phyloP scores from a whole-genome alignment of 2,888 invertebrate genomes.

The Plagodis pulveraria region DNA sequence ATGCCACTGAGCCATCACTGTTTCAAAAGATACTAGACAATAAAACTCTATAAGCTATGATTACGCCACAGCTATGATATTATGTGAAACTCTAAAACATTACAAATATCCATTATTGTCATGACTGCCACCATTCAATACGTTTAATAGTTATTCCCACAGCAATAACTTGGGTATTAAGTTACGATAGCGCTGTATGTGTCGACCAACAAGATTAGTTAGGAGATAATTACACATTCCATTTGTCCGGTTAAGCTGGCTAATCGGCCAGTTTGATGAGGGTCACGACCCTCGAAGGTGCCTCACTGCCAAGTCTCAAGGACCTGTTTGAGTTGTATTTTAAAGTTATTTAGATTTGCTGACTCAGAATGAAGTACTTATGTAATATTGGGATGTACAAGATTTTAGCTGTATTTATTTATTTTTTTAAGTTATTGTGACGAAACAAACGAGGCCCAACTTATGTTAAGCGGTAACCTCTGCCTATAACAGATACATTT shows the following conservation, averaged over 20 bases:
- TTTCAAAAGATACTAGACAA: too few species aligned
- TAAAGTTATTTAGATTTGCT: conserved; percentile 2
- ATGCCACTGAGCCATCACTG: too few species aligned
- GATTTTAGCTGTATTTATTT: too few species aligned
- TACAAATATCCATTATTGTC: conserved; percentile 5
- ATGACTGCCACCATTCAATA: conserved; percentile 18
- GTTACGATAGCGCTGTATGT: conserved; percentile 39
- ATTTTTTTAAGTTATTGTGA: too few species aligned
- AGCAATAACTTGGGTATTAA: conserved; percentile 33
- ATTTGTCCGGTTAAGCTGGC: conserved; percentile 77
- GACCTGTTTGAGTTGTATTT: conserved; percentile 16
- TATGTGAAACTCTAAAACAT: conserved; percentile 2
- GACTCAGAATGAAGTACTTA: too few species aligned
- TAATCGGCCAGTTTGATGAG: conserved; percentile 77
- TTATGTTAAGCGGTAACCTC: too few species aligned
- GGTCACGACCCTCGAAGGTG: conserved; percentile 58
- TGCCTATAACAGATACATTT: too few species aligned
- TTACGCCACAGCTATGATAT: not conserved
- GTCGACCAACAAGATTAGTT: conserved; percentile 62
- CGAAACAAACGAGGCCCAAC: too few species aligned
- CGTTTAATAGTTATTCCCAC: conserved; percentile 23
- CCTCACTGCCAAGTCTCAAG: conserved; percentile 22
- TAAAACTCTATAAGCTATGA: not conserved
- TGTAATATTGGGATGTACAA: too few species aligned
- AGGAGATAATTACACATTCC: conserved; percentile 82